Conservation (phyloP, 2,797 vertebrate species). For the Acanthornis magna region DNA sequence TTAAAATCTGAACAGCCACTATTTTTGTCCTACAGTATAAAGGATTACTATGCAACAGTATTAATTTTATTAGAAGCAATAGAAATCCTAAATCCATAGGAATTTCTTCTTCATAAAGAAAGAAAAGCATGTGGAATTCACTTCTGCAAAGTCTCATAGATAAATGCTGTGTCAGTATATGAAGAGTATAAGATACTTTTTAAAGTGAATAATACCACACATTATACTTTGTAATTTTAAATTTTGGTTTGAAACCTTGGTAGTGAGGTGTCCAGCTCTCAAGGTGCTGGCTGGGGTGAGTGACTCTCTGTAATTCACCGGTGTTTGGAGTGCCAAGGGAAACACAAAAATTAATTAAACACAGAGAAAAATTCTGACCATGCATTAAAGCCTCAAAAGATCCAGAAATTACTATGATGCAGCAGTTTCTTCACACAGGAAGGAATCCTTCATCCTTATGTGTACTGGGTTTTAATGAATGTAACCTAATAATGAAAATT, state of each 20-base stretch:
- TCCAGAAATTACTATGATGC: not conserved
- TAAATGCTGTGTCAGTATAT: not conserved
- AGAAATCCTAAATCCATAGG: not conserved
- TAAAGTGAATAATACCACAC: not conserved
- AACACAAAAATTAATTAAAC: not conserved
- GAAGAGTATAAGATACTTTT: not conserved
- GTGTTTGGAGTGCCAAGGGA: not conserved
- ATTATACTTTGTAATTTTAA: not conserved
- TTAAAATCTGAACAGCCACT: not conserved
- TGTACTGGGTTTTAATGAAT: not conserved
- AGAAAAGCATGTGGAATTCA: not conserved
- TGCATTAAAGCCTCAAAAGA: not conserved
- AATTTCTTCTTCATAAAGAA: not conserved
- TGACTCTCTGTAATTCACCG: not conserved
- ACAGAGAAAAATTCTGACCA: not conserved
- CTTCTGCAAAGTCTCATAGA: not conserved
- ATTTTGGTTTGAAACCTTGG: not conserved
- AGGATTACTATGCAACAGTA: not conserved
- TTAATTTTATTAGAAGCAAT: not conserved
- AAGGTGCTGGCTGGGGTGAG: not conserved
- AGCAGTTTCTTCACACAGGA: not conserved
- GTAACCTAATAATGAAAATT: not conserved
- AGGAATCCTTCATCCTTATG: not conserved
- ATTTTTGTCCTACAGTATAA: not conserved
- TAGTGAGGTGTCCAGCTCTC: not conserved